Conservation (phyloP, 2,797 vertebrate genomes). For the Heterohyrax brucei region DNA sequence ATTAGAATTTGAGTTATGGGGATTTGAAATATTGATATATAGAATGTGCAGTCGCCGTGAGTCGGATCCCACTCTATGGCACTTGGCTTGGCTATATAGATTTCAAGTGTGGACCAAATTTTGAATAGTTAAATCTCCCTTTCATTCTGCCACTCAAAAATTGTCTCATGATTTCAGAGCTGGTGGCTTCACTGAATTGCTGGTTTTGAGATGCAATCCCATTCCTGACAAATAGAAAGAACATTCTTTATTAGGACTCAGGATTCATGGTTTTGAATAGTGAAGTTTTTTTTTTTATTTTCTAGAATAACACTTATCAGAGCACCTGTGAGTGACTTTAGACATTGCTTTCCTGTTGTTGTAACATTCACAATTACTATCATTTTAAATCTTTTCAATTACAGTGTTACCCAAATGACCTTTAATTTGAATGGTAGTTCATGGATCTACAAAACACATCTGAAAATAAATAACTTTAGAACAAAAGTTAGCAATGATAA, state of each 20-base stretch:
- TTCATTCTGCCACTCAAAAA: neutral
- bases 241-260: neutral
- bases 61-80: too few species aligned
- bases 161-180: neutral
- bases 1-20: neutral
- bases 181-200: neutral
- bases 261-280: neutral
- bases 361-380: neutral
- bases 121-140: neutral
- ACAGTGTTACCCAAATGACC: neutral
- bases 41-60: neutral
- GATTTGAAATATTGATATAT: constrained; percentile 1
- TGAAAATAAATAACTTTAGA: neutral
- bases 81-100: neutral
- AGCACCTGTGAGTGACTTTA: constrained; percentile 30
- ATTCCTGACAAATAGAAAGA: neutral
- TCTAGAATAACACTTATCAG: neutral
- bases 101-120: neutral
- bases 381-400: constrained; percentile 25
- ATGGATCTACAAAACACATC: neutral
- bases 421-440: neutral
- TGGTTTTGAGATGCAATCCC: neutral
- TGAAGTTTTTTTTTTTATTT: neutral
- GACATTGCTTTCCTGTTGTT: neutral
- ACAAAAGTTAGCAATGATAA: neutral